Evolutionary conservation across 2,888 invertebrate species (phyloP).

Genomic region (Catocala nupta): DNA sequence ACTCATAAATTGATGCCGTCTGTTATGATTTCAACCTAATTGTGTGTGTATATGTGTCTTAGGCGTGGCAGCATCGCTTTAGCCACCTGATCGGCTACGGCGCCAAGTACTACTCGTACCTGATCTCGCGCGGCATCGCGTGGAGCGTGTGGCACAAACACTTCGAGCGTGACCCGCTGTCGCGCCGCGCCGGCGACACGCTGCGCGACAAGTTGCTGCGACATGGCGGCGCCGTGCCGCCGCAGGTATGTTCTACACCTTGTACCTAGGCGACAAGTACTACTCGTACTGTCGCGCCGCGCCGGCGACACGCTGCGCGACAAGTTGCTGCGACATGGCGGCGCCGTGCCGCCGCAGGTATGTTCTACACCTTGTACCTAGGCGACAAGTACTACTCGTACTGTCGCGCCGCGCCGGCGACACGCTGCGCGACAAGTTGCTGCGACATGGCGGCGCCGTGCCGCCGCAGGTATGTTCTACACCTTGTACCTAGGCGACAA

Average conservation of each 20-base stretch:
- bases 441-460: constrained; percentile 95
- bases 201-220: constrained; percentile 92
- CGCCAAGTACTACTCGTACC: constrained; percentile 99
- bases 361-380: constrained; percentile 91
- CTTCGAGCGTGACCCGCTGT: constrained; percentile 93
- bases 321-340: constrained; percentile 94
- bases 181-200: constrained; percentile 91
- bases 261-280: constrained; percentile 96
- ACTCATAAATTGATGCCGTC: too few relatives aligned
- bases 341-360: constrained; percentile 93
- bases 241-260: constrained; percentile 89
- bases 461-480: constrained; percentile 88
- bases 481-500: constrained; percentile 97
- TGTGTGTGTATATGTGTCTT: constrained; percentile 6
- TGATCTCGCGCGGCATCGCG: constrained; percentile 97
- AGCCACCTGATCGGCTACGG: constrained; percentile 99
- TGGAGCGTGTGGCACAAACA: constrained; percentile 97
- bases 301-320: constrained; percentile 93
- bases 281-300: constrained; percentile 92
- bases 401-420: constrained; percentile 93
- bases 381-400: constrained; percentile 95
- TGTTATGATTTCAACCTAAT: too few relatives aligned
- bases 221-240: constrained; percentile 96
- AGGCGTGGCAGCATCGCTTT: constrained; percentile 98
- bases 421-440: constrained; percentile 91